Evolutionary conservation across 2,888 invertebrate species (phyloP).

Genomic region (Eupithecia pulchellata): DNA sequence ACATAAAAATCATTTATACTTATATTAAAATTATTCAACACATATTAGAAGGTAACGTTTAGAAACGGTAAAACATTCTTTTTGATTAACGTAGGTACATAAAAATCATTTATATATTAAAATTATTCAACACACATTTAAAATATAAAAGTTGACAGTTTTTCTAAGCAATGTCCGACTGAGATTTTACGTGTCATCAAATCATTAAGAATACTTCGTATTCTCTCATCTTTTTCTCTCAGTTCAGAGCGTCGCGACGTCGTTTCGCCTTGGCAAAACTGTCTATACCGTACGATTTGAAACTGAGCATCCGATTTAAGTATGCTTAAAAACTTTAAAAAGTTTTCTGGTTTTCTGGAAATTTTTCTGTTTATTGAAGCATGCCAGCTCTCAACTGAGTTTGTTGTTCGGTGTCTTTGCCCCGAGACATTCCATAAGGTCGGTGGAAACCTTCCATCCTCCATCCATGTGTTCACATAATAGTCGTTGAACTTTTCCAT

Average conservation of each 20-base stretch:
- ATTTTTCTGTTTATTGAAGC: constrained; percentile 11
- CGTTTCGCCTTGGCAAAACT: constrained; percentile 4
- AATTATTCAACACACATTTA: too few relatives aligned
- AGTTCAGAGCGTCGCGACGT: background rate
- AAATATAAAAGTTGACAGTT: too few relatives aligned
- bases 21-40: too few relatives aligned
- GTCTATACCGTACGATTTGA: constrained; percentile 9
- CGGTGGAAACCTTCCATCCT: too few relatives aligned
- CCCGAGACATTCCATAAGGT: constrained; percentile 4
- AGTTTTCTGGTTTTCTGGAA: too few relatives aligned
- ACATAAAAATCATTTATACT: too few relatives aligned
- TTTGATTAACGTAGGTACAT: too few relatives aligned
- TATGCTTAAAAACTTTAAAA: constrained; percentile 11
- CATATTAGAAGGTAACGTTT: too few relatives aligned
- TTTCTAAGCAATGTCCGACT: too few relatives aligned
- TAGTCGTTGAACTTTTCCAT: constrained; percentile 6
- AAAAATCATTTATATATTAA: too few relatives aligned
- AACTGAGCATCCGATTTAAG: constrained; percentile 7
- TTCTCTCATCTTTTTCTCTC: constrained; percentile 10
- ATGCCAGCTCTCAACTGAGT: constrained; percentile 6
- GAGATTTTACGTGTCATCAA: background rate
- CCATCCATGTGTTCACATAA: too few relatives aligned
- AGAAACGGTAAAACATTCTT: too few relatives aligned
- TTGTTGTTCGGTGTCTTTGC: background rate
- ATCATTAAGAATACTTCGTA: constrained; percentile 12